Evolutionary conservation across 2,797 vertebrate species (phyloP).

Genomic region (Coranthus polyacanthus): DNA sequence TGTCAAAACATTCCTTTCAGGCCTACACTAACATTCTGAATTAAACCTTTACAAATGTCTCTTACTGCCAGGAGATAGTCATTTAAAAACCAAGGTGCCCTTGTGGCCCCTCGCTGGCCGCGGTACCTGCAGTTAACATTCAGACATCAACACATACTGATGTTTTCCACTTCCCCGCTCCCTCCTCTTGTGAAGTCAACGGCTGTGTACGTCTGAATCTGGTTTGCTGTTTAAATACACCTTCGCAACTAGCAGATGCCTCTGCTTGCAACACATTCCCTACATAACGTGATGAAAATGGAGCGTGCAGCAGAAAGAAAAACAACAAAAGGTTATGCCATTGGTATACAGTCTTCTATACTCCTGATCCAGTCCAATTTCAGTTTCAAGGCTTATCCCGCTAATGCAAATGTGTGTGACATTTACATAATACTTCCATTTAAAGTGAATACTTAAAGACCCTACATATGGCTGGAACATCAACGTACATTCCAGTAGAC

Average conservation of each 20-base stretch:
- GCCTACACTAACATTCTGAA: constrained; percentile 19
- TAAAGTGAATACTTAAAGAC: constrained; percentile 8
- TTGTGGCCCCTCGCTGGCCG: constrained; percentile 9
- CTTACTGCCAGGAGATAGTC: constrained; percentile 40
- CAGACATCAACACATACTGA: constrained; percentile 12
- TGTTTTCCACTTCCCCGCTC: neutral
- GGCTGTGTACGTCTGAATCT: neutral
- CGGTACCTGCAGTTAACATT: constrained; percentile 28
- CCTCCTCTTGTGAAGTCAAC: neutral
- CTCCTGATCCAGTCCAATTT: neutral
- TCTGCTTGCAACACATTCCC: neutral
- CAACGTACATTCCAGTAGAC: neutral
- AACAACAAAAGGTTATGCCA: neutral
- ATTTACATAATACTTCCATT: constrained; percentile 7
- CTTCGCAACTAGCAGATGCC: constrained; percentile 1
- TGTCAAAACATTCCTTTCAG: constrained; percentile 58
- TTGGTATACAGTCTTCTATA: neutral
- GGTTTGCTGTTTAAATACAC: neutral
- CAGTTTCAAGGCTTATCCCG: neutral
- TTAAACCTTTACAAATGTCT: constrained; percentile 60
- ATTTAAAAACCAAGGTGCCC: constrained; percentile 31
- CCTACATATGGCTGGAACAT: constrained; percentile 4
- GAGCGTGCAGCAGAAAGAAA: neutral
- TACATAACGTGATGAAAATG: constrained; percentile 1
- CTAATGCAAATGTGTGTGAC: constrained; percentile 6